Evolutionary conservation across 2,113 vertebrate species (phyloP), one percentile per base, ranked within the genome.

Genomic region (Cyrtonyx montezumae): DNA sequence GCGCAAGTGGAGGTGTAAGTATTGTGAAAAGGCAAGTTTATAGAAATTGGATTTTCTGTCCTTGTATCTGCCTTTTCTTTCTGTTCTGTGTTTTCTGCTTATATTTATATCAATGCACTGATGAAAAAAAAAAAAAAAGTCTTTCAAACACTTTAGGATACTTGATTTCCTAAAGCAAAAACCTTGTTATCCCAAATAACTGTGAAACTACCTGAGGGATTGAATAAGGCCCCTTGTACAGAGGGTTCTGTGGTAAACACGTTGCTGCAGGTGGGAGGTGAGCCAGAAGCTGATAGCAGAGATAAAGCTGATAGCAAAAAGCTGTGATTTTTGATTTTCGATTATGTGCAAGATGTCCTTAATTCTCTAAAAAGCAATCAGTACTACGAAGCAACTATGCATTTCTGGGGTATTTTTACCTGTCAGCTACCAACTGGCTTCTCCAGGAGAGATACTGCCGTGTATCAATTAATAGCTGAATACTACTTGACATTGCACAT

Each of bases 1-100:
- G 99, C 74, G 99, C 99, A 6, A 99, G 99, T 62, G 99, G 99
- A 34, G 99, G 99, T 82, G 99, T 99, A 95, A 98, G 98, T 98
- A 77, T 70, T 61, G 30, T 45, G 18, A 28, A n/a, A 68, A 36
- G 34, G 8, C 56, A 45, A 6, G 22, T n/a, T 25, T 5, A 4
- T 5, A 51, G 63, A 25, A 82, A 0, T 18, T 2, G 36, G 79
- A 18, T 40, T 55, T 36, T 45, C 40, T 91, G 42, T 49, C 63
- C 61, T 22, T 46, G 14, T 13, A 1, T 25, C 59, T 88, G 36
- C 68, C 68, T 51, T 42, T 56, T 66, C 36, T 51, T 53, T 17
- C 61, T 75, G 46, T 37, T 28, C 0, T 65, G 0, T 4, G 7
- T 46, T 19, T 66, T 69, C 9, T 6, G 49, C 26, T 43, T 26